Evolutionary conservation across 2,888 invertebrate species (phyloP).

Genomic region (Patella ulyssiponensis): DNA sequence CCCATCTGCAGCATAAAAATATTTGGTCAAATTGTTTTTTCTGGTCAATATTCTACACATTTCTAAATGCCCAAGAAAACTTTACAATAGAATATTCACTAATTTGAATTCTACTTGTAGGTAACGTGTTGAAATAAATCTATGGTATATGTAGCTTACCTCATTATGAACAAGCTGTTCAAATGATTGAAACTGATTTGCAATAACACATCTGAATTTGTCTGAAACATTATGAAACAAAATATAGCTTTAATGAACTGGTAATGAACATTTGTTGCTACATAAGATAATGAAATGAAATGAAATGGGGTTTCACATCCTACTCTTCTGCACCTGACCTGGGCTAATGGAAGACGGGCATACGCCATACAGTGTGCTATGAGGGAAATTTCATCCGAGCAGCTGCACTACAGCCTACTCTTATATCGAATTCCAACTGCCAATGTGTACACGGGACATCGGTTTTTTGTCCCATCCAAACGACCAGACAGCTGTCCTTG

Average conservation of each 20-base stretch:
- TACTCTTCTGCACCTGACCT: too few species aligned
- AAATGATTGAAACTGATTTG: slow-evolving; percentile 82
- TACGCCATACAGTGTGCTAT: too few species aligned
- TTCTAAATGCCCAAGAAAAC: neutral
- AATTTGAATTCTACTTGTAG: neutral
- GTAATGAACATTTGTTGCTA: neutral
- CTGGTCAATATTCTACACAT: neutral
- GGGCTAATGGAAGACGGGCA: too few species aligned
- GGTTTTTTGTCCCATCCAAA: too few species aligned
- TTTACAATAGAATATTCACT: neutral
- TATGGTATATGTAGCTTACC: slow-evolving; percentile 65
- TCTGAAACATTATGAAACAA: slow-evolving; percentile 58
- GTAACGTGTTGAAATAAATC: neutral
- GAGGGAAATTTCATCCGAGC: too few species aligned
- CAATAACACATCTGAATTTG: slow-evolving; percentile 83
- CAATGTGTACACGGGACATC: too few species aligned
- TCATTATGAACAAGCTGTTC: slow-evolving; percentile 83
- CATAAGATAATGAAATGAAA: neutral
- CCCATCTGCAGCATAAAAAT: neutral
- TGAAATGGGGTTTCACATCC: too few species aligned
- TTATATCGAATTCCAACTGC: too few species aligned
- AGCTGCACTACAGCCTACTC: too few species aligned
- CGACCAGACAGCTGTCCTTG: too few species aligned
- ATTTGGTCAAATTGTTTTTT: neutral
- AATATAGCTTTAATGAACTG: neutral